phyloP scores from a whole-genome alignment of 2,888 invertebrate species.

The Acanthococcus lagerstroemiae region DNA sequence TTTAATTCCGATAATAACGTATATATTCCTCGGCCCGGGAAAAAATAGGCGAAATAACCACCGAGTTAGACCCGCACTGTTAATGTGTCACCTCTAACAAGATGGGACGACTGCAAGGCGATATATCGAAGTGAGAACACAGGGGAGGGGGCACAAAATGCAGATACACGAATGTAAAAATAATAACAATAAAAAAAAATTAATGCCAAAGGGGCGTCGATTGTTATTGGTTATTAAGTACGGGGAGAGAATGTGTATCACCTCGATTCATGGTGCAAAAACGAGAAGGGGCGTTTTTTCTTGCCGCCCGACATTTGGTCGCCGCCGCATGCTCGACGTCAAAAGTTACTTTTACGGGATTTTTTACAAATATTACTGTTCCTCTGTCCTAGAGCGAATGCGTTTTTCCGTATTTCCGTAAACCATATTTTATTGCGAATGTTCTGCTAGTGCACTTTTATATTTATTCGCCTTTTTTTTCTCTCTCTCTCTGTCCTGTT shows the following conservation, averaged over 20 bases:
- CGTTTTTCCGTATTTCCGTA: constrained; percentile 28
- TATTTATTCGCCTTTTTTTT: not conserved
- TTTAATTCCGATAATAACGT: too few species aligned
- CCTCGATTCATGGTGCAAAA: constrained; percentile 22
- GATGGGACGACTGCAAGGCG: too few species aligned
- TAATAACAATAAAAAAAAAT: constrained; percentile 11
- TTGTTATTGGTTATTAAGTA: constrained; percentile 29
- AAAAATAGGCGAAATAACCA: too few species aligned
- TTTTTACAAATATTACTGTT: constrained; percentile 5
- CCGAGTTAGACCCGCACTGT: too few species aligned
- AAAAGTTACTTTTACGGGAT: constrained; percentile 25
- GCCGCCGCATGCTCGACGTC: constrained; percentile 28
- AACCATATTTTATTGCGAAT: constrained; percentile 29
- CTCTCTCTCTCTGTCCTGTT: not conserved
- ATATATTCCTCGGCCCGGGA: too few species aligned
- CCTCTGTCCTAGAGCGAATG: constrained; percentile 18
- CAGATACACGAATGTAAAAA: too few species aligned
- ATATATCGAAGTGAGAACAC: too few species aligned
- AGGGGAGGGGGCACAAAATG: too few species aligned
- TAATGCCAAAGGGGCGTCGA: constrained; percentile 28
- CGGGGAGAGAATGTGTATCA: constrained; percentile 20
- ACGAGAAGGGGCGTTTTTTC: constrained; percentile 27
- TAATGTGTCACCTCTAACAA: too few species aligned
- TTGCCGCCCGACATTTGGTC: constrained; percentile 29
- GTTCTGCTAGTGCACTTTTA: constrained; percentile 26